Percentiles rank a stretch among this genome's conserved stretches.
These are phyloP conservation scores for Paradoxurus hermaphroditus DNA, from an alignment of 2,113 vertebrate genomes.

Conservation along the genomic window DNA sequence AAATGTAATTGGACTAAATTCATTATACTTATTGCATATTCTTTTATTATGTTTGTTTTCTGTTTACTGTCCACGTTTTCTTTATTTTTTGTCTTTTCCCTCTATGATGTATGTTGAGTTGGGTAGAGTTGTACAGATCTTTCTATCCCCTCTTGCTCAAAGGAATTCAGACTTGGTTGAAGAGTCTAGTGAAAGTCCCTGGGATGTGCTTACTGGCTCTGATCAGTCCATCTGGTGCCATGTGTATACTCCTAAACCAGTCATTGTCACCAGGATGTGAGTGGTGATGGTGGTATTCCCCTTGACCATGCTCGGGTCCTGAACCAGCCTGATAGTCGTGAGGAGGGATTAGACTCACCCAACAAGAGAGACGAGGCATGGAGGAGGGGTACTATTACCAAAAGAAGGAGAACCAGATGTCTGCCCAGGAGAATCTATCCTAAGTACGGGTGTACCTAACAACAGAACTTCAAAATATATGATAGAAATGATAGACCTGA, in stretches of 20 bases:
- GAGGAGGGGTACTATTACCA: background rate
- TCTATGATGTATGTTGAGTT: background rate
- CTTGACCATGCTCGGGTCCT: background rate
- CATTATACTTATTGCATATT: background rate
- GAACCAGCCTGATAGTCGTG: too few species aligned
- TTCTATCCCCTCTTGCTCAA: background rate
- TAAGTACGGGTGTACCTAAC: background rate
- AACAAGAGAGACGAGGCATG: background rate
- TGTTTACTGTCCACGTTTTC: background rate
- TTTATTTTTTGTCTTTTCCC: background rate
- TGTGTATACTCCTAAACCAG: background rate
- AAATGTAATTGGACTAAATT: background rate
- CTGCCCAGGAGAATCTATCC: background rate
- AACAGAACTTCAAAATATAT: background rate
- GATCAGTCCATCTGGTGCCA: background rate
- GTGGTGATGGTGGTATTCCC: background rate
- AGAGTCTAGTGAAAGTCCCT: background rate
- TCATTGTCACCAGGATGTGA: background rate
- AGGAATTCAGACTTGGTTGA: background rate
- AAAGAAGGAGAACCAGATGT: background rate
- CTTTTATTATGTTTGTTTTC: slow-evolving; percentile 4
- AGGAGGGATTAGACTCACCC: background rate
- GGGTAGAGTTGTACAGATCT: background rate
- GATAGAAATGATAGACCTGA: background rate
- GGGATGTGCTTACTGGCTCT: background rate